A percentile compares a stretch with the other conserved stretches of the same genome.
These are phyloP conservation scores for Drosophila mettleri DNA, from an alignment of 2,888 invertebrate genomes.

Conservation along the genomic window DNA sequence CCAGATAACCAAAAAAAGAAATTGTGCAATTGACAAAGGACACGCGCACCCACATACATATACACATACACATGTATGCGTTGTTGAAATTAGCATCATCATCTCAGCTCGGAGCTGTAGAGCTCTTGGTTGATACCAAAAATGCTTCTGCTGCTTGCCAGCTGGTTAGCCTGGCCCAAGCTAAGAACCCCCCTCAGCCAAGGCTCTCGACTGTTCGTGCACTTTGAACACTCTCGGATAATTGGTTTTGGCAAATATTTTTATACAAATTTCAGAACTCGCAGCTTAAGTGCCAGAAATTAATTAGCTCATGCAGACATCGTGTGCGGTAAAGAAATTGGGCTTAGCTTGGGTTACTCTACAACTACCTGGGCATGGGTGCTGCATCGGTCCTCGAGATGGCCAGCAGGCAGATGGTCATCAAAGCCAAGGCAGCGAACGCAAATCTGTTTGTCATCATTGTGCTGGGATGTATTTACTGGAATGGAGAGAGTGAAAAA, in stretches of 20 bases:
- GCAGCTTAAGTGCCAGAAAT: constrained; percentile 49
- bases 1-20: constrained; percentile 18
- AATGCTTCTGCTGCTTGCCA: background rate
- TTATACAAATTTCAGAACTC: constrained; percentile 31
- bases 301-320: constrained; percentile 48
- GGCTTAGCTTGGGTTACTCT: constrained; percentile 45
- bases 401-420: constrained; percentile 80
- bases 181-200: background rate
- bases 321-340: background rate
- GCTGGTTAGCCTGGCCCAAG: background rate
- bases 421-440: constrained; percentile 75
- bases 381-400: constrained; percentile 83
- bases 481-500: constrained; percentile 16
- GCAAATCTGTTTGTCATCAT: constrained; percentile 82
- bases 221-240: constrained; percentile 40
- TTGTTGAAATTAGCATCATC: constrained; percentile 23
- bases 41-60: background rate
- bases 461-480: constrained; percentile 53
- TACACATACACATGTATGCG: constrained; percentile 3
- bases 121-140: constrained; percentile 9
- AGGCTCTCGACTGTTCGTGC: background rate
- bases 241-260: constrained; percentile 65
- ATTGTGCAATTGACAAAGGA: constrained; percentile 40
- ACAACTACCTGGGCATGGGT: constrained; percentile 85
- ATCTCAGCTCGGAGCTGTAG: constrained; percentile 3